Conservation (phyloP, 2,888 invertebrate species). For the Laspeyria flexula region DNA sequence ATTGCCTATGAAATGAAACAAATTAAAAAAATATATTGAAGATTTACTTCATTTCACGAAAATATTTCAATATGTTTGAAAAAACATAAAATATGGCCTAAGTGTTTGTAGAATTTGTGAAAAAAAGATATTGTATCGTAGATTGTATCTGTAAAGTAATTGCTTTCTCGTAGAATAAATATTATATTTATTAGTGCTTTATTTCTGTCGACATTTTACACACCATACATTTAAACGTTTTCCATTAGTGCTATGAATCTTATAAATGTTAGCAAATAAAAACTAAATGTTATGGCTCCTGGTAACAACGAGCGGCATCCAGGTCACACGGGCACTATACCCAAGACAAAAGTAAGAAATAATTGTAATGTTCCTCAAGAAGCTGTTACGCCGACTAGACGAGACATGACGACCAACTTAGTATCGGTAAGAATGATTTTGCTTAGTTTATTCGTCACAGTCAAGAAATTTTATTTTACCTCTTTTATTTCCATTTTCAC, state of each 20-base stretch:
- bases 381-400: constrained; percentile 86
- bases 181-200: constrained; percentile 9
- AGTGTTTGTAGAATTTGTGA: constrained; percentile 20
- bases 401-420: constrained; percentile 85
- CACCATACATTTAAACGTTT: constrained; percentile 10
- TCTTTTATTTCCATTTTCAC: neutral
- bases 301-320: constrained; percentile 82
- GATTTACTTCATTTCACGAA: constrained; percentile 16
- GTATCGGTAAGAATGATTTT: constrained; percentile 69
- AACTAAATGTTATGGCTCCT: constrained; percentile 80
- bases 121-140: constrained; percentile 12
- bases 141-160: constrained; percentile 11
- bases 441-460: too few relatives aligned
- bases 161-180: constrained; percentile 11
- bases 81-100: constrained; percentile 18
- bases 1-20: neutral
- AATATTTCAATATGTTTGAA: constrained; percentile 14
- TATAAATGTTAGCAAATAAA: constrained; percentile 42
- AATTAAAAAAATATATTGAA: constrained; percentile 16
- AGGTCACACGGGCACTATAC: constrained; percentile 88
- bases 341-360: constrained; percentile 87
- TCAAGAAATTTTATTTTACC: too few relatives aligned
- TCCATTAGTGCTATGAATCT: constrained; percentile 40
- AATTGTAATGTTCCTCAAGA: constrained; percentile 87
- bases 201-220: constrained; percentile 24